These are phyloP conservation scores for Acanthosepion pharaonis DNA, from an alignment of 2,888 invertebrate species.

Conservation along the genomic window DNA sequence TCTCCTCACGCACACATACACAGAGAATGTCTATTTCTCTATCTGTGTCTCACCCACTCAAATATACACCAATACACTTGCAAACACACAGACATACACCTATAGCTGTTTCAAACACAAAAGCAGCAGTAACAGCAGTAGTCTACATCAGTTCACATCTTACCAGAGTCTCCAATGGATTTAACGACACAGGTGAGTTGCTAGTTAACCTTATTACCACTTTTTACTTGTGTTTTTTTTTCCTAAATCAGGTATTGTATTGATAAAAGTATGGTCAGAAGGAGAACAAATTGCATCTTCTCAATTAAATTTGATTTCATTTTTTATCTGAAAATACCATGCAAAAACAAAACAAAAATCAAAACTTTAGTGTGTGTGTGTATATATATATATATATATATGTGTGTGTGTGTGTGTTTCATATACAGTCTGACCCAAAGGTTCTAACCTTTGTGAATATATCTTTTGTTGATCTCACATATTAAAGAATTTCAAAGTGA, in stretches of 20 bases:
- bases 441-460: too few relatives aligned
- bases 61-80: not conserved
- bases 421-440: too few relatives aligned
- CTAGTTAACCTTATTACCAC: not conserved
- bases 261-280: not conserved
- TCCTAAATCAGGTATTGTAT: not conserved
- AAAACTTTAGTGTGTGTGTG: not conserved
- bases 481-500: too few relatives aligned
- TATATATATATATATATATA: too few relatives aligned
- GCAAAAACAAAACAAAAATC: not conserved
- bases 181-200: constrained; percentile 33
- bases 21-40: not conserved
- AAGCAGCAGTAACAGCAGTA: constrained; percentile 11
- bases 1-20: constrained; percentile 33
- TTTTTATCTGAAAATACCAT: not conserved
- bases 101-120: constrained; percentile 22
- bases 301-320: not conserved
- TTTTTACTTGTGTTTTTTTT: not conserved
- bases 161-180: constrained; percentile 11
- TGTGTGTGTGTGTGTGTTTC: not conserved
- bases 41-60: not conserved
- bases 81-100: not conserved
- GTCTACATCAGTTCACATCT: constrained; percentile 33
- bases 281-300: not conserved
- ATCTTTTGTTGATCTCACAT: too few relatives aligned